Evolutionary conservation across 2,888 invertebrate species (phyloP).

Genomic region (Drosophila fulvimacula): DNA sequence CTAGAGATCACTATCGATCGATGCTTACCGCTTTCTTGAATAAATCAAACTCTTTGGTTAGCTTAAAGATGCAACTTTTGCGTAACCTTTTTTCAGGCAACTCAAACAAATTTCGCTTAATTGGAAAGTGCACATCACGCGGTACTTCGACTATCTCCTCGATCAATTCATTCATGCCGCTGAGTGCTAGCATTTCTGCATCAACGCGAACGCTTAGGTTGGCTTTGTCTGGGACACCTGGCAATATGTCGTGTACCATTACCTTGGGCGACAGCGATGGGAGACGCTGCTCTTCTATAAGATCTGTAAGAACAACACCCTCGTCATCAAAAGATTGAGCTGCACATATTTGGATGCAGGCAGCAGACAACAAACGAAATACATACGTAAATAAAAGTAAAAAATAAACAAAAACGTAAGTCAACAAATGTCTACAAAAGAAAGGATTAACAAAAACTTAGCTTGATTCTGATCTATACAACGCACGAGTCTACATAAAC

Average conservation of each 20-base stretch:
- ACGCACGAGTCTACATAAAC: conserved; percentile 2
- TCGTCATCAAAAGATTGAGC: conserved; percentile 80
- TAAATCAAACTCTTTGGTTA: conserved; percentile 64
- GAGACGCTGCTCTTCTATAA: conserved; percentile 74
- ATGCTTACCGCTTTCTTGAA: conserved; percentile 76
- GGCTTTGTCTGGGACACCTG: conserved; percentile 65
- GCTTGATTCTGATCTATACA: conserved; percentile 29
- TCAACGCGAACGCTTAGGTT: conserved; percentile 75
- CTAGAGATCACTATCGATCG: no score
- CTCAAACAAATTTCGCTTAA: conserved; percentile 43
- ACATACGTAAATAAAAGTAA: conserved; percentile 54
- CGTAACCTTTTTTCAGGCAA: conserved; percentile 36
- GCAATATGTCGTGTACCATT: conserved; percentile 73
- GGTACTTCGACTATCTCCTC: conserved; percentile 46
- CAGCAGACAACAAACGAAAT: conserved; percentile 46
- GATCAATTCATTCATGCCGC: conserved; percentile 24
- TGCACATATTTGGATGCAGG: conserved; percentile 46
- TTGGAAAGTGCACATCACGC: conserved; percentile 33
- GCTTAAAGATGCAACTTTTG: conserved; percentile 36
- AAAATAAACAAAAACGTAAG: conserved; percentile 54
- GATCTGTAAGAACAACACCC: conserved; percentile 82
- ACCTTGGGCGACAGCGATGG: conserved; percentile 76
- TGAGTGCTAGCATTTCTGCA: conserved; percentile 61
- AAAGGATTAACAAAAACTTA: conserved; percentile 66
- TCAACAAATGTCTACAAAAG: conserved; percentile 45